phyloP scores from a whole-genome alignment of 1,140 invertebrate species.

The Drosophila albomicans region DNA sequence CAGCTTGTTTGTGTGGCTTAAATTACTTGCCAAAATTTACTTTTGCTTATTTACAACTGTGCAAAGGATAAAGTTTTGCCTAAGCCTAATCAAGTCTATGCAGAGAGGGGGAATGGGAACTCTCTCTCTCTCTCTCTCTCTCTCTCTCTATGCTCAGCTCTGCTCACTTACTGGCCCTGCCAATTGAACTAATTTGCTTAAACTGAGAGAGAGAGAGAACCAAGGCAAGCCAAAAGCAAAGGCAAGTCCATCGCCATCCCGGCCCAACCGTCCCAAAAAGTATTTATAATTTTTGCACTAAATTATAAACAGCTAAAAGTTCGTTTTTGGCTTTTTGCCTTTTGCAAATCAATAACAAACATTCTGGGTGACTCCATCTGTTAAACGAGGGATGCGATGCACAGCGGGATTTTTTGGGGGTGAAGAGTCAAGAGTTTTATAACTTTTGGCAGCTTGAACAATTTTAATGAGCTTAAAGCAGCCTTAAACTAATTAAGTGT shows the following conservation, averaged over 20 bases:
- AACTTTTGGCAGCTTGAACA: slow-evolving; percentile 30
- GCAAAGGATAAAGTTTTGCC: slow-evolving; percentile 81
- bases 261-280: slow-evolving; percentile 36
- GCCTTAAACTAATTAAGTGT: slow-evolving; percentile 67
- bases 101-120: slow-evolving; percentile 11
- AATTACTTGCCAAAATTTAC: slow-evolving; percentile 83
- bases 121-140: background rate
- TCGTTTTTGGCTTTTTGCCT: slow-evolving; percentile 27
- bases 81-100: slow-evolving; percentile 82
- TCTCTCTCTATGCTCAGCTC: slow-evolving; percentile 4
- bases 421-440: slow-evolving; percentile 10
- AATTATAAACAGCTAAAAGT: slow-evolving; percentile 81
- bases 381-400: background rate
- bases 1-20: slow-evolving; percentile 83
- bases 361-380: slow-evolving; percentile 17
- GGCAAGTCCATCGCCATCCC: background rate
- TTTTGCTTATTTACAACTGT: slow-evolving; percentile 83
- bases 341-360: slow-evolving; percentile 58
- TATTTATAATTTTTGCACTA: slow-evolving; percentile 76
- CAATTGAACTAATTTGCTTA: slow-evolving; percentile 83
- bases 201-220: slow-evolving; percentile 52
- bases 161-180: slow-evolving; percentile 44
- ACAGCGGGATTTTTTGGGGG: background rate
- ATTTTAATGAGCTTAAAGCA: slow-evolving; percentile 76
- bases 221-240: background rate